Conservation (phyloP, 1,140 invertebrate species). For the Lanistes nyassanus region DNA sequence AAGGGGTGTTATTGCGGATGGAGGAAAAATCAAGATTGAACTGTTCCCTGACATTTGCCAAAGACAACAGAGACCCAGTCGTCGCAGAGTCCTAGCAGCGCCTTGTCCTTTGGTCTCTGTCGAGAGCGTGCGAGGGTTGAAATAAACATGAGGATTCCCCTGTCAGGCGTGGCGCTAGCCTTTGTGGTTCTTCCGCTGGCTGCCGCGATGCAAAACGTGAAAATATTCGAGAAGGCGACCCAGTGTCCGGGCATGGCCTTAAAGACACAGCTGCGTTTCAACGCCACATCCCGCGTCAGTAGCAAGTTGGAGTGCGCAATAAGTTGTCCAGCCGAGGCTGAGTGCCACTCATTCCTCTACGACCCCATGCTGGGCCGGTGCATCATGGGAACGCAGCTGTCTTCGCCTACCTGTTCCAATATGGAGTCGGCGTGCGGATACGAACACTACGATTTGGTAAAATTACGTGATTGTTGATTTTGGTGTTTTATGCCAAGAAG, state of each 20-base stretch:
- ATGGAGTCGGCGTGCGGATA: background rate
- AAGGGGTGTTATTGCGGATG: too few species aligned
- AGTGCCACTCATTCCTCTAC: constrained; percentile 11
- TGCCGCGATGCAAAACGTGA: background rate
- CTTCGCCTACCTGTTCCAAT: constrained; percentile 8
- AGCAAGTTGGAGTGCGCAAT: constrained; percentile 11
- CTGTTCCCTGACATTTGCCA: too few species aligned
- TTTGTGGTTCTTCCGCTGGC: too few species aligned
- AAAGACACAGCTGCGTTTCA: background rate
- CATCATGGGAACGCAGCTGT: background rate
- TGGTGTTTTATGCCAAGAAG: background rate
- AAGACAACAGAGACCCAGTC: too few species aligned
- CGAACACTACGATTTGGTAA: constrained; percentile 20
- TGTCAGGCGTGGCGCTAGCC: too few species aligned
- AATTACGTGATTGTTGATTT: background rate
- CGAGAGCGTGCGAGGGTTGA: too few species aligned
- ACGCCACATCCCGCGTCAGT: background rate
- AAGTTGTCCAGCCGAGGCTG: background rate
- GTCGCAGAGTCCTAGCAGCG: too few species aligned
- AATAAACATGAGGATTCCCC: too few species aligned
- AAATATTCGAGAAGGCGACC: background rate
- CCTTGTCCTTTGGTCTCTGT: too few species aligned
- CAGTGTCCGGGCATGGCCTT: constrained; percentile 8
- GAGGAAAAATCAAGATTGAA: too few species aligned
- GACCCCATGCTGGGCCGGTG: background rate